Percentiles rank a stretch among this genome's conserved stretches.
Conservation (phyloP, 2,888 invertebrate species). For the Clistopyga incitator region DNA sequence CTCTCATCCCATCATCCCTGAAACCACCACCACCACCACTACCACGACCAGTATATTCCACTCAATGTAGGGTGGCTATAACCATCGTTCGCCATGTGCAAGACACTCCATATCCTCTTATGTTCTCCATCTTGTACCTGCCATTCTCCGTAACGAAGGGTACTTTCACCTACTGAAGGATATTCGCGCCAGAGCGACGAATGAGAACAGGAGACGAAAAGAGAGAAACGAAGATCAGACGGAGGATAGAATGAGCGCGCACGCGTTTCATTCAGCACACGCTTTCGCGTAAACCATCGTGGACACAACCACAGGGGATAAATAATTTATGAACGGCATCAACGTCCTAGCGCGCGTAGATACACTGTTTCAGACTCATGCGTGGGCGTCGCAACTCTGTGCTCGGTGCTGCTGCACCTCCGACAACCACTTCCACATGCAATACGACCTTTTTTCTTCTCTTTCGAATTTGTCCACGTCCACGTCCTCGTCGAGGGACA, state of each 20-base stretch:
- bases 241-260: constrained; percentile 28
- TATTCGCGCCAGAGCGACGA: constrained; percentile 27
- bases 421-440: not conserved
- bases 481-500: not conserved
- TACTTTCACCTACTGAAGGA: constrained; percentile 38
- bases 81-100: constrained; percentile 18
- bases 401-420: constrained; percentile 25
- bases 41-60: constrained; percentile 16
- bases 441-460: not conserved
- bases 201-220: constrained; percentile 21
- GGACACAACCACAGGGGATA: constrained; percentile 56
- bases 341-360: constrained; percentile 55
- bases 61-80: constrained; percentile 12
- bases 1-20: constrained; percentile 7
- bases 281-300: constrained; percentile 54
- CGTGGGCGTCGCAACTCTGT: not conserved
- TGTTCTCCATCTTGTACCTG: constrained; percentile 42
- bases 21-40: constrained; percentile 2
- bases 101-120: constrained; percentile 13
- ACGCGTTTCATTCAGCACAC: constrained; percentile 60
- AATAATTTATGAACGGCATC: constrained; percentile 71
- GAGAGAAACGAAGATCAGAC: constrained; percentile 29
- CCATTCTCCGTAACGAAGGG: constrained; percentile 38
- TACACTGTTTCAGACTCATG: constrained; percentile 33
- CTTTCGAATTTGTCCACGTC: not conserved